phyloP scores from a whole-genome alignment of 2,888 invertebrate species.

The Baccha elongata region DNA sequence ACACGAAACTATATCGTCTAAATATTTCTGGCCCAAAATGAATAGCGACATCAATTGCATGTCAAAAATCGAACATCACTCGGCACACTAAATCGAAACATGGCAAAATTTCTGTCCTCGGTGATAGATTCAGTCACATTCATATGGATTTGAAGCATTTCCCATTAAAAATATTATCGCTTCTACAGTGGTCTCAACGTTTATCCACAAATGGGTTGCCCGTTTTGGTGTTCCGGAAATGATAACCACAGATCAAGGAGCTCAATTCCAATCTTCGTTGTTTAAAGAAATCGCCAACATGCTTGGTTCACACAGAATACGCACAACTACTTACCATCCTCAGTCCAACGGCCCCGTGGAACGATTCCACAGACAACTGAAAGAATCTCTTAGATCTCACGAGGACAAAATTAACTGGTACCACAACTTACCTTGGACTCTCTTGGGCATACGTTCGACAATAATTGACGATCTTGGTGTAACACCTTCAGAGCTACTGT shows the following conservation, averaged over 20 bases:
- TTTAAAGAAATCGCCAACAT: conserved; percentile 36
- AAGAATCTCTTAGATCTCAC: too few relatives aligned
- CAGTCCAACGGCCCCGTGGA: too few relatives aligned
- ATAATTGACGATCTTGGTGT: background rate
- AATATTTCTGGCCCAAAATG: too few relatives aligned
- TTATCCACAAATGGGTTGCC: conserved; percentile 32
- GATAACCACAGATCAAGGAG: conserved; percentile 49
- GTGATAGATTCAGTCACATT: background rate
- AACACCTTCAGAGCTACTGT: background rate
- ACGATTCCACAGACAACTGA: too few relatives aligned
- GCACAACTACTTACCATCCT: too few relatives aligned
- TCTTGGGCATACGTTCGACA: too few relatives aligned
- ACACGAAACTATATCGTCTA: conserved; percentile 1
- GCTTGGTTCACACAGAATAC: too few relatives aligned
- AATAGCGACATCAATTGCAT: background rate
- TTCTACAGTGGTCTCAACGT: conserved; percentile 1
- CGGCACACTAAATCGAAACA: conserved; percentile 1
- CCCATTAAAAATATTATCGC: conserved; percentile 3
- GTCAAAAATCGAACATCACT: conserved; percentile 1
- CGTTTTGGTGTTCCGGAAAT: too few relatives aligned
- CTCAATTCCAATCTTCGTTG: conserved; percentile 52
- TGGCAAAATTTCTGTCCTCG: background rate
- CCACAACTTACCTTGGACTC: too few relatives aligned
- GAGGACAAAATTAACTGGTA: background rate
- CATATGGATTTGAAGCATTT: conserved; percentile 1